Conservation (phyloP, 2,888 invertebrate species). For the Standfussiana lucernea region DNA sequence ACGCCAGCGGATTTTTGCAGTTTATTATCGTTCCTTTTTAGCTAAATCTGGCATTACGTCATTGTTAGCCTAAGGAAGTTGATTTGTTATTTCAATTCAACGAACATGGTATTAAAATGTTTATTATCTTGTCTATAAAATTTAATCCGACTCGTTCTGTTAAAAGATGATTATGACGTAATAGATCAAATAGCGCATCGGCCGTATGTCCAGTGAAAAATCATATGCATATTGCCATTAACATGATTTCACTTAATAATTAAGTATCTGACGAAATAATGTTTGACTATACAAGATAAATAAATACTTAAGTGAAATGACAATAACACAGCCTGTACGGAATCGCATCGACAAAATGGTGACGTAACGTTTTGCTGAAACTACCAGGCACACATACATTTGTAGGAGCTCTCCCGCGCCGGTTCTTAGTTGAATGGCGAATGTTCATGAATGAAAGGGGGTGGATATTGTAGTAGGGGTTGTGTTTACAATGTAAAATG, state of each 20-base stretch:
- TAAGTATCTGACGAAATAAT: not conserved
- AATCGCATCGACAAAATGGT: conserved; percentile 70
- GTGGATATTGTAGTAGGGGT: conserved; percentile 28
- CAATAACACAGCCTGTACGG: conserved; percentile 14
- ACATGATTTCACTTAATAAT: not conserved
- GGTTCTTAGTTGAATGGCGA: conserved; percentile 6
- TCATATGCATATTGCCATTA: not conserved
- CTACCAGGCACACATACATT: conserved; percentile 78
- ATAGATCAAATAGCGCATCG: conserved; percentile 9
- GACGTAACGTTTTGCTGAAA: conserved; percentile 80
- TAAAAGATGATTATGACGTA: conserved; percentile 19
- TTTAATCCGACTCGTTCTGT: conserved; percentile 33
- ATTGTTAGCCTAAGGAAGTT: conserved; percentile 48
- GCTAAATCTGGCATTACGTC: conserved; percentile 60
- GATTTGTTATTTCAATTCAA: conserved; percentile 61
- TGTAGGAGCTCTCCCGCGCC: conserved; percentile 54
- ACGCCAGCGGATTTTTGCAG: conserved; percentile 59
- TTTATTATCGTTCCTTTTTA: conserved; percentile 64
- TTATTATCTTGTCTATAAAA: conserved; percentile 50
- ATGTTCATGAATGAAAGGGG: conserved; percentile 45
- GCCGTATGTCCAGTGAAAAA: not conserved
- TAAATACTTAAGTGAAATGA: not conserved
- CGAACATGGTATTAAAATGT: conserved; percentile 53
- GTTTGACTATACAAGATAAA: not conserved
- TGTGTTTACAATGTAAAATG: conserved; percentile 17